Conservation (phyloP, 2,113 vertebrate genomes). For the Melanocharis versteri region DNA sequence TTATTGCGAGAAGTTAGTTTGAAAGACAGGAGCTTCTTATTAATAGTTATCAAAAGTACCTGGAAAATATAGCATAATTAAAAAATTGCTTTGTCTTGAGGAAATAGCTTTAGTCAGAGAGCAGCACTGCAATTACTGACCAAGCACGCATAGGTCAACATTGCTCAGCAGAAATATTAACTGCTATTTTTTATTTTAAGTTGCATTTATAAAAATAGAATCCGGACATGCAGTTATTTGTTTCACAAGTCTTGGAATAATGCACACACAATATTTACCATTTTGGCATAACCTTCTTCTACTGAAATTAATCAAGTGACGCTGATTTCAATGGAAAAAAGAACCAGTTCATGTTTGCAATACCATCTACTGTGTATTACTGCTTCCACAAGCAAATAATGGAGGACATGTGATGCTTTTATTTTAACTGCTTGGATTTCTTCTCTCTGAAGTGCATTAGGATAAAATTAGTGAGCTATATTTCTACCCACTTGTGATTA, state of each 20-base stretch:
- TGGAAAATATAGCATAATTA: background rate
- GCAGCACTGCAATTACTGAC: background rate
- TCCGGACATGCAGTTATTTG: background rate
- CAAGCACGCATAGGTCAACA: background rate
- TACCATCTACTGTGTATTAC: background rate
- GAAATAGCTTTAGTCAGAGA: background rate
- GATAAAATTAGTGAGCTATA: constrained; percentile 55
- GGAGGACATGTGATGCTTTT: constrained; percentile 45
- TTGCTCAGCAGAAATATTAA: background rate
- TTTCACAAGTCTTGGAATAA: background rate
- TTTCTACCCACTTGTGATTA: constrained; percentile 57
- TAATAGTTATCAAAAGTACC: background rate
- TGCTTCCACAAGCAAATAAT: constrained; percentile 40
- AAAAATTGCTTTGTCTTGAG: background rate
- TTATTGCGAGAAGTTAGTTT: background rate
- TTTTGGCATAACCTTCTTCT: background rate
- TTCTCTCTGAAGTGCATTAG: constrained; percentile 34
- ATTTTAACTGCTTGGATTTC: constrained; percentile 43
- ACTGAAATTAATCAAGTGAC: constrained; percentile 3
- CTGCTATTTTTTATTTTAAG: background rate
- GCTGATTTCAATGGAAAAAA: background rate
- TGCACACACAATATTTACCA: background rate
- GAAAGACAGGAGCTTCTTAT: background rate
- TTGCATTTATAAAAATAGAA: constrained; percentile 30
- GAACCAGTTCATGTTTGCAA: background rate